Base-by-base conservation (phyloP, 2,797 vertebrate species). In the Adrianichthys oophorus region DNA sequence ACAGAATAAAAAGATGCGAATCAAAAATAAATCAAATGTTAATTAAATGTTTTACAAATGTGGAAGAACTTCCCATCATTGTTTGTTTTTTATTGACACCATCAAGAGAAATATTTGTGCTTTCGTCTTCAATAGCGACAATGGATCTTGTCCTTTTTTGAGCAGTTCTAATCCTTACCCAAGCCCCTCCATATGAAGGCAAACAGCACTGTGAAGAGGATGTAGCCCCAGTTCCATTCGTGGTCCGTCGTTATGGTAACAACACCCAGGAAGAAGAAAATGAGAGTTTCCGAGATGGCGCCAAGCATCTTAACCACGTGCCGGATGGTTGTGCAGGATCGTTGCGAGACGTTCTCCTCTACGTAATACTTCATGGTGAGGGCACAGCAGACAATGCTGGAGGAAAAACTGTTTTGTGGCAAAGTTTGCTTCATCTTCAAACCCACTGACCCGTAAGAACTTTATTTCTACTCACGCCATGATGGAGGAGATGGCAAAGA, bases 321-420 rank as follows among this genome's bases (percentile, higher is more conserved):
- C 23, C 95, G 95, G 80, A 99, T 95, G 50, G 97, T 99, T 0
- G 95, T 97, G 82, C 95, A 98, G 46, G 98, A 99, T 42, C 93
- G 95, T 82, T 98, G 96, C n/a, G 96, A 97, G 5, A 98, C 94
- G 0, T 99, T 99, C 79, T 97, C 96, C 69, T 99, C 98, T 65
- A 99, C 95, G 0, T 99, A 99, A 79, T 96, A 96, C 84, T 97
- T 98, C 97, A 99, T 99, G 42, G 95, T 96, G 90, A 99, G 92
- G n/a, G 96, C 95, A 54, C 96, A 98, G 23, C 93, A 93, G 23
- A 95, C 94, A 71, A 99, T 96, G 62, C 98, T 99, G 90, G 56
- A 80, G 72, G 19, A 48, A 52, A 15, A 80, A n/a, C 78, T 15
- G 15, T 26, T 4, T 41, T 16, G 17, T 4, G 41, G 8, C 15